Evolutionary conservation across 2,797 vertebrate species (phyloP).

Genomic region (Ctenopoma kingsleyae): DNA sequence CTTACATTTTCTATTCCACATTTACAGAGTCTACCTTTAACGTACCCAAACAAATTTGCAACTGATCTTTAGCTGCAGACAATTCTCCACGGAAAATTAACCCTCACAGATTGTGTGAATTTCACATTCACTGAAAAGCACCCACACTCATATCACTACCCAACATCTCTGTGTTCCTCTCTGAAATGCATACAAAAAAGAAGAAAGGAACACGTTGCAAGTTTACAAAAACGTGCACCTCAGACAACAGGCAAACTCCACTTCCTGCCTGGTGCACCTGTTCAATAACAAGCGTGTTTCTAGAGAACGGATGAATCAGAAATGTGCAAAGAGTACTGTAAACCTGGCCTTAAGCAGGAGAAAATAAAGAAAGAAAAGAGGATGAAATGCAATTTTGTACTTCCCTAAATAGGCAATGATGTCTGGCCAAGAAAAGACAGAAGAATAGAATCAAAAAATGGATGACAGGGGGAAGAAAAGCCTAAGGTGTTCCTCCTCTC

Average conservation of each 20-base stretch:
- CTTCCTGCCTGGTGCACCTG: not conserved
- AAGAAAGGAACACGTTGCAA: not conserved
- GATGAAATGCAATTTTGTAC: constrained; percentile 30
- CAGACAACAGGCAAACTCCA: not conserved
- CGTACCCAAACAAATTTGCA: constrained; percentile 11
- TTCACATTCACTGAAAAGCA: constrained; percentile 14
- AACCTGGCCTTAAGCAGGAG: constrained; percentile 22
- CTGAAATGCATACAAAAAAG: constrained; percentile 2
- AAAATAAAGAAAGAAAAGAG: constrained; percentile 9
- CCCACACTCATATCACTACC: constrained; percentile 7
- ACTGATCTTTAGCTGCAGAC: constrained; percentile 19
- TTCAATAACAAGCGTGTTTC: constrained; percentile 20
- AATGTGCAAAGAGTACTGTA: constrained; percentile 18
- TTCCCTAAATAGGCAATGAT: constrained; percentile 35
- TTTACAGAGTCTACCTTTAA: constrained; percentile 9
- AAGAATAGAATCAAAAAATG: constrained; percentile 24
- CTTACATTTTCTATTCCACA: constrained; percentile 9
- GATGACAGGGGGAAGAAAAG: constrained; percentile 10
- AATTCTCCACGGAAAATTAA: constrained; percentile 30
- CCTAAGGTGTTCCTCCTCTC: constrained; percentile 1
- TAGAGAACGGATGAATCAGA: constrained; percentile 27
- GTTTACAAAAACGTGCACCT: constrained; percentile 8
- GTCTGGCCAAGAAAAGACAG: constrained; percentile 25
- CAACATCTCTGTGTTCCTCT: constrained; percentile 4
- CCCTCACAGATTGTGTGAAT: constrained; percentile 14